Evolutionary conservation across 2,888 invertebrate genomes (phyloP).

Genomic region (Sphecodes monilicornis): DNA sequence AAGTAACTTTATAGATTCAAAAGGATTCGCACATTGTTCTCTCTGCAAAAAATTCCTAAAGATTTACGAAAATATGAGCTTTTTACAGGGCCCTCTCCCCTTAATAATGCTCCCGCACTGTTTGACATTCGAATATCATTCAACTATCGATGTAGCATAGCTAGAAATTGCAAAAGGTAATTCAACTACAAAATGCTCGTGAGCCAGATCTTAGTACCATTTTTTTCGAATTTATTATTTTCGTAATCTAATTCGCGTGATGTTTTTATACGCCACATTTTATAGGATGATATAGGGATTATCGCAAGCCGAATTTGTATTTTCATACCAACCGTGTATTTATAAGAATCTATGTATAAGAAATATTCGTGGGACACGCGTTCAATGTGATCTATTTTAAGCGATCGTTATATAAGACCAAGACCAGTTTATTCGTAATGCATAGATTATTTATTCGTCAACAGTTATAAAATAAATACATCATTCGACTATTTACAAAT

Average conservation of each 20-base stretch:
- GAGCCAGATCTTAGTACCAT: background rate
- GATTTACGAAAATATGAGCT: too few species aligned
- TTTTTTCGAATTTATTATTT: background rate
- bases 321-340: background rate
- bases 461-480: constrained; percentile 57
- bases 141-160: background rate
- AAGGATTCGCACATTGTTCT: too few species aligned
- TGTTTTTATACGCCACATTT: background rate
- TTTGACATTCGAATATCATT: background rate
- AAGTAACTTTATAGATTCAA: too few species aligned
- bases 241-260: background rate
- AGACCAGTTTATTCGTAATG: constrained; percentile 17
- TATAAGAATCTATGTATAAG: background rate
- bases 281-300: background rate
- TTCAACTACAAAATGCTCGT: background rate
- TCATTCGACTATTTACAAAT: constrained; percentile 48
- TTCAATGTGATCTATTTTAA: constrained; percentile 6
- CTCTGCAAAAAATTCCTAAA: too few species aligned
- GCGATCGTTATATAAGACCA: constrained; percentile 21
- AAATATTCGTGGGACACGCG: background rate
- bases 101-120: background rate
- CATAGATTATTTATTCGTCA: constrained; percentile 47
- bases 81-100: too few species aligned
- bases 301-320: background rate
- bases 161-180: background rate